These are phyloP conservation scores for Choristoneura fumiferana DNA, from an alignment of 1,140 invertebrate genomes.

Conservation along the genomic window DNA sequence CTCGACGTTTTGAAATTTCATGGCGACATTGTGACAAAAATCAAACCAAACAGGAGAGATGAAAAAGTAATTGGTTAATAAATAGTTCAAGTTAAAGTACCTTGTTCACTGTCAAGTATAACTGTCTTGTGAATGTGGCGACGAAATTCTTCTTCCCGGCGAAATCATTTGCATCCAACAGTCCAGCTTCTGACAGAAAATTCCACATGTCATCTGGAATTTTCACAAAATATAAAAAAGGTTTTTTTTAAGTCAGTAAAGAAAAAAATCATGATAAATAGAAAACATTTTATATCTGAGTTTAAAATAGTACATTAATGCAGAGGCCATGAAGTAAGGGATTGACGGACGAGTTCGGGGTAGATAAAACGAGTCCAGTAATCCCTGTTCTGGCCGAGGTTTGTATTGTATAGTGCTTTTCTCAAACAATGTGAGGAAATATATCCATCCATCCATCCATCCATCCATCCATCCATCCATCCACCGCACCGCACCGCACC, in stretches of 20 bases:
- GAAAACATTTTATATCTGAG: slow-evolving; percentile 12
- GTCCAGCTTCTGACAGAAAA: slow-evolving; percentile 46
- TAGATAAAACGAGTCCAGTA: too few species aligned
- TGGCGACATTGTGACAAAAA: too few species aligned
- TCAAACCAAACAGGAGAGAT: too few species aligned
- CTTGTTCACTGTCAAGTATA: slow-evolving; percentile 54
- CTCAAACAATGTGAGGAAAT: too few species aligned
- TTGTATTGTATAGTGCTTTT: too few species aligned
- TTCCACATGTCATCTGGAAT: slow-evolving; percentile 61
- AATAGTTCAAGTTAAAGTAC: slow-evolving; percentile 33
- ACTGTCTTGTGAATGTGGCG: slow-evolving; percentile 48
- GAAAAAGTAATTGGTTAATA: background rate
- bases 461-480: too few species aligned
- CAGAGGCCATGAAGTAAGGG: too few species aligned
- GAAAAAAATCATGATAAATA: slow-evolving; percentile 21
- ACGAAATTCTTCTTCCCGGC: slow-evolving; percentile 45
- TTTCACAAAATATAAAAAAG: background rate
- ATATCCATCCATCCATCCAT: too few species aligned
- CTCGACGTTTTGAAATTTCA: too few species aligned
- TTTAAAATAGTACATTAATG: slow-evolving; percentile 8
- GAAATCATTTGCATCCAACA: slow-evolving; percentile 51
- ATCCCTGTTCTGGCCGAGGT: too few species aligned
- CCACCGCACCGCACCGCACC: too few species aligned
- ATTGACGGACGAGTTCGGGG: too few species aligned
- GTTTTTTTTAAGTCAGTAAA: background rate